phyloP scores from a whole-genome alignment of 92 coral and sea anemone genomes.

The Paramuricea clavata region DNA sequence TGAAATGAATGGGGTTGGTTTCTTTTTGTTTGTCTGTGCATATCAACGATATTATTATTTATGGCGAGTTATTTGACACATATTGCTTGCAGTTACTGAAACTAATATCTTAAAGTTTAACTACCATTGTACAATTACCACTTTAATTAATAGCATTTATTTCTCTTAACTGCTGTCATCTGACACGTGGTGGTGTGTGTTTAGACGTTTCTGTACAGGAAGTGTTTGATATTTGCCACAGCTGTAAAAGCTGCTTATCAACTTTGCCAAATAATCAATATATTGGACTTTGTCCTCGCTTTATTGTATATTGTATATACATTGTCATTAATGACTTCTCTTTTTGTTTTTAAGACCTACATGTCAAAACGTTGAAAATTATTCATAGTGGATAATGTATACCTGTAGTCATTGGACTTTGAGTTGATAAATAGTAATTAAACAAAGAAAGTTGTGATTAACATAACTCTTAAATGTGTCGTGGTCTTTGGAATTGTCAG shows the following conservation, averaged over 20 bases:
- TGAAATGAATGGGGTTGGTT: slow-evolving; percentile 27
- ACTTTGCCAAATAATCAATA: neutral
- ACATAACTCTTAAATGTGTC: neutral
- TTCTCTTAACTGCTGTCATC: neutral
- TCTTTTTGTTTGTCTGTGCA: neutral
- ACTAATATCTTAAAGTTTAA: neutral
- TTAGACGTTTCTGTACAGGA: neutral
- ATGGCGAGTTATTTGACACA: neutral
- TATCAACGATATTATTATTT: neutral
- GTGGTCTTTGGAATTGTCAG: neutral
- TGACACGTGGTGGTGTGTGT: neutral
- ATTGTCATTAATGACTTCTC: too few relatives aligned
- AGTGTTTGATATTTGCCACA: neutral
- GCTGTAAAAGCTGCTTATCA: neutral
- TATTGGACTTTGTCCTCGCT: slow-evolving; percentile 1
- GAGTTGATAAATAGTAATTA: neutral
- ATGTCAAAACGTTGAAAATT: neutral
- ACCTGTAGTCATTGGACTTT: neutral
- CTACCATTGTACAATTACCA: neutral
- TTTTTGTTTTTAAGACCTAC: too few relatives aligned
- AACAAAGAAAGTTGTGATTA: neutral
- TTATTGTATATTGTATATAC: neutral
- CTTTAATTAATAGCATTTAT: neutral
- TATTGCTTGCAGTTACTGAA: neutral
- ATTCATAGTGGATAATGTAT: neutral